Conservation (phyloP, 1,140 invertebrate species). For the Wasmannia auropunctata region DNA sequence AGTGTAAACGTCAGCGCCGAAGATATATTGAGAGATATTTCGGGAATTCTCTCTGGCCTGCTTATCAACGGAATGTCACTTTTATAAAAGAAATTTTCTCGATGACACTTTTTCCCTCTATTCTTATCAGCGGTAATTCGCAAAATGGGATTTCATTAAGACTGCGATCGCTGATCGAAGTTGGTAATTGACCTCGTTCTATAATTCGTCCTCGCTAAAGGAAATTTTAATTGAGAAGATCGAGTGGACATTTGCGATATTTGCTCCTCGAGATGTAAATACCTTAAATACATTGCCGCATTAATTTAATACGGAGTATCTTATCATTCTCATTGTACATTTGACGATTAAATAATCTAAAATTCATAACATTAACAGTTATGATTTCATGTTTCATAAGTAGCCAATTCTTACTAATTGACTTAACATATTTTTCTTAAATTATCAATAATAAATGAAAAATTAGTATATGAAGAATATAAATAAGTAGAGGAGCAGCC, state of each 20-base stretch:
- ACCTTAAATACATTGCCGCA: neutral
- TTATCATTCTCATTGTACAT: neutral
- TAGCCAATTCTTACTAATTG: neutral
- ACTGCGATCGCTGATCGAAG: neutral
- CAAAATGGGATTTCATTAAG: neutral
- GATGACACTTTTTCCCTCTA: neutral
- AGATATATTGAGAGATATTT: neutral
- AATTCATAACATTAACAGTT: neutral
- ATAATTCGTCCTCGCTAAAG: neutral
- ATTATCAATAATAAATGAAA: too few species aligned
- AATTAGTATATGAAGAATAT: too few species aligned
- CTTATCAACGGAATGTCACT: neutral
- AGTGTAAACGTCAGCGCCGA: neutral
- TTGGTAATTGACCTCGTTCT: conserved; percentile 12
- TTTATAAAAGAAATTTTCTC: neutral
- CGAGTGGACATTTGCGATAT: neutral
- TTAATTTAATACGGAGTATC: neutral
- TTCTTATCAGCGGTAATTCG: neutral
- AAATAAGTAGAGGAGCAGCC: too few species aligned
- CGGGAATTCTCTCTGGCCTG: neutral
- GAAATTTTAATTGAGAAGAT: conserved; percentile 30
- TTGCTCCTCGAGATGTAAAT: neutral
- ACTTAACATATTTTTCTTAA: too few species aligned
- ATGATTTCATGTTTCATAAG: neutral
- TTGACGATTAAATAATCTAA: neutral